Evolutionary conservation across 53 echinoderm and acorn worm species (phyloP).

Genomic region (Echinarachnius parma): DNA sequence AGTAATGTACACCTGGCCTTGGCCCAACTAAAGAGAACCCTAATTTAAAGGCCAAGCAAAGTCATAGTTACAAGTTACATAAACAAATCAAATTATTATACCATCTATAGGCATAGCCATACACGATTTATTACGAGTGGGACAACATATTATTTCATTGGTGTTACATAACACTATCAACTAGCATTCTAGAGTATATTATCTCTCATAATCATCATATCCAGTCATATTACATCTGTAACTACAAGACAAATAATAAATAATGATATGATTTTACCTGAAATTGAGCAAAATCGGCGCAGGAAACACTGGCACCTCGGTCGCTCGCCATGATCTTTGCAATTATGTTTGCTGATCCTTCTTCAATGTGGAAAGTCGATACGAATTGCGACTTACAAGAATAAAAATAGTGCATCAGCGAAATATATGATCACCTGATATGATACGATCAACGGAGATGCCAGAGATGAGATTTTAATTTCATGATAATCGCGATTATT

Average conservation of each 20-base stretch:
- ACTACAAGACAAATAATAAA: neutral
- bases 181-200: neutral
- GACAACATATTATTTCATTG: neutral
- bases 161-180: too few species aligned
- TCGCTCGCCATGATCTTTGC: neutral
- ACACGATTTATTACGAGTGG: conserved; percentile 4
- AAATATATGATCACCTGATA: too few species aligned
- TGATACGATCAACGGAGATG: too few species aligned
- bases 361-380: neutral
- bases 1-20: too few species aligned
- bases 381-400: too few species aligned
- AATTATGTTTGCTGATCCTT: neutral
- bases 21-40: too few species aligned
- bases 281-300: neutral
- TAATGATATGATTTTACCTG: neutral
- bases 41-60: too few species aligned
- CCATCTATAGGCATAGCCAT: neutral
- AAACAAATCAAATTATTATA: neutral
- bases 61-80: too few species aligned
- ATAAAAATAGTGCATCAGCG: too few species aligned
- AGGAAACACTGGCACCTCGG: neutral
- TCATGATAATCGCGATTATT: too few species aligned
- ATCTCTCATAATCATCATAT: too few species aligned
- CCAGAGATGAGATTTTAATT: too few species aligned
- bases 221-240: neutral